Evolutionary conservation across 2,113 vertebrate species (phyloP), one percentile per base, ranked within the genome.

Genomic region (Reinhardtius hippoglossoides): DNA sequence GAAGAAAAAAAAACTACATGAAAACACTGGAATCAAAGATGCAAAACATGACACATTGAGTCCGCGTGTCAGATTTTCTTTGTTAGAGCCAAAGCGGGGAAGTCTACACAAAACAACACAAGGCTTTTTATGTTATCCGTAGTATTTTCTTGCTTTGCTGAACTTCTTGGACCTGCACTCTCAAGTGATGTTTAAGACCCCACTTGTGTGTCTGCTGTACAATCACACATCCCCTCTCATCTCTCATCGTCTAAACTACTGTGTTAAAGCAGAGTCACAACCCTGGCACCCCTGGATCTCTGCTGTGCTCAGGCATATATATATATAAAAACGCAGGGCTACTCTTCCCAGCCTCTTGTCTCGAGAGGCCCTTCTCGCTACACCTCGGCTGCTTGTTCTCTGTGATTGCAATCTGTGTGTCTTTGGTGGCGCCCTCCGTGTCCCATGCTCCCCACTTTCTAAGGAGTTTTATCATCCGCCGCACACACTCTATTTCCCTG

Each of bases 401-500:
- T 55, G 54, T 87, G 88, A 92, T 91, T 91, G 80, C n/a, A 35
- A 91, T 91, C 87, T 86, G 23, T 8, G 27, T 63, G 75, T 66
- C 77, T 76, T 81, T 75, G 71, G 70, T 73, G 74, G 61, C 74
- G 67, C 66, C 81, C 67, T 73, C 57, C 3, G 16, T 46, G 21
- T 57, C 68, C 69, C 60, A 0, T 16, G 46, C 71, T 64, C 50
- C 60, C 64, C 31, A 27, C 21, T 77, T 80, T 74, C 27, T 2
- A 18, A 64, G 40, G 64, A 52, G 58, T 61, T 86, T 79, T 88
- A 85, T 90, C 87, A 56, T 55, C 60, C 35, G 7, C 60, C 24
- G 14, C 76, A 75, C 77, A 78, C 78, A 31, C 66, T 31, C 31
- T 2, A 1, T 44, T 44, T 87, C 78, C 74, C 74, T 4, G 40